A percentile compares a stretch with the other conserved stretches of the same genome.
phyloP scores from a whole-genome alignment of 1,140 invertebrate genomes.

The Geopemphigus sp. region DNA sequence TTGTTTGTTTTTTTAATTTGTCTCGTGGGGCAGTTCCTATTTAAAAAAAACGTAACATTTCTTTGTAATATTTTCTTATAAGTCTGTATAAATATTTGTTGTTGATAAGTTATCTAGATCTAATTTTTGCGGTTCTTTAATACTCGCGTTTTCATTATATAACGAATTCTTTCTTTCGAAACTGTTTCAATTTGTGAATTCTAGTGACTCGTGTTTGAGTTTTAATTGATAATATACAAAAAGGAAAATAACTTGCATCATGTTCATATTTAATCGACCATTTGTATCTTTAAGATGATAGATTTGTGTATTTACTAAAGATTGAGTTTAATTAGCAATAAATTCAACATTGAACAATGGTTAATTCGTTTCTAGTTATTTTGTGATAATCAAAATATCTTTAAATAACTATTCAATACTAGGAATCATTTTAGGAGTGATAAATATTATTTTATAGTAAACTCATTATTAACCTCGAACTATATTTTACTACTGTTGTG shows the following conservation, averaged over 20 bases:
- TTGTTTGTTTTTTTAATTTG: constrained; percentile 6
- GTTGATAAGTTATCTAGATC: constrained; percentile 30
- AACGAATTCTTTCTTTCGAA: not conserved
- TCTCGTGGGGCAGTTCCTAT: not conserved
- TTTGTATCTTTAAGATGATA: not conserved
- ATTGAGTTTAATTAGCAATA: not conserved
- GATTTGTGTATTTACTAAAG: not conserved
- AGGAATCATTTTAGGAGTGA: not conserved
- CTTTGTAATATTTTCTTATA: not conserved
- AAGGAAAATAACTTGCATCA: not conserved
- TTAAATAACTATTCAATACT: not conserved
- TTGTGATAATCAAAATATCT: not conserved
- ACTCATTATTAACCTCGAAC: not conserved
- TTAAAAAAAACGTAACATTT: not conserved
- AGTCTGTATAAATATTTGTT: not conserved
- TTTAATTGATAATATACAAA: constrained; percentile 6
- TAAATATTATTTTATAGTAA: not conserved
- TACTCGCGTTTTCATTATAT: not conserved
- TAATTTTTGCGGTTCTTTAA: not conserved
- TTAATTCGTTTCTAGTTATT: not conserved
- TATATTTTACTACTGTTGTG: not conserved
- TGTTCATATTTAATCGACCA: not conserved
- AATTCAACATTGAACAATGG: not conserved
- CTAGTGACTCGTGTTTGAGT: not conserved
- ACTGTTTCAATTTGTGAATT: not conserved